Evolutionary conservation across 2,113 vertebrate genomes (phyloP), one percentile per base, ranked within the genome.

Genomic region (Galeopterus variegatus): DNA sequence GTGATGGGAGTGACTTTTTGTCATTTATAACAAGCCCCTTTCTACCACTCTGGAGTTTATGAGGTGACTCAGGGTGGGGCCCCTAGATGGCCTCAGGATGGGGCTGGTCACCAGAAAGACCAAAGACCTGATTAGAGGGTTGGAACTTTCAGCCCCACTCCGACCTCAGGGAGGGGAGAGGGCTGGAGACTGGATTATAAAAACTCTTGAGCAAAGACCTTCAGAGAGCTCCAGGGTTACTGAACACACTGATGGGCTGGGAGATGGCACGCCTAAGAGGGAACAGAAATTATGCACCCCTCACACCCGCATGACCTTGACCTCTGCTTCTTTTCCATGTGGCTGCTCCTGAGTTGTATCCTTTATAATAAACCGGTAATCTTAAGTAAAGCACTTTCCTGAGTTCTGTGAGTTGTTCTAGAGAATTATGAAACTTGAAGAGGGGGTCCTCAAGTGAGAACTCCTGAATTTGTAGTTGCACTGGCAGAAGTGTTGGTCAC

Each of bases 281-380:
- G 1, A 5, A 0, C 0, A 18, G 41, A 23, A 28, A 15, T 36
- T 52, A 9, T 1, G 1, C 0, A 14, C 33, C 48, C 11, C 13
- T 73, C 52, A 76, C 3, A 3, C 14, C 10, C 58, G 41, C 26
- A 12, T 3, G 0, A 0, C 62, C 31, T 12, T 26, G 24, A 52
- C 19, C 64, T 21, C 4, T 2, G 28, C 12, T 0, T 31, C 2
- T 23, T 28, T 33, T 56, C 50, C 0, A 1, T 67, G n/a, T 15
- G 67, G 36, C 67, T 19, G 17, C 21, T 33, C 65, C n/a, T 33
- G 28, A 19, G 50, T 70, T 26, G 3, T 5, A 1, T 18, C 62
- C 48, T 73, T 89, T 50, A 17, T 18, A 77, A 81, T 11, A 54
- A 77, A 5, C 45, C 15, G 48, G 41, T 26, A 5, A 84, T 45